Evolutionary conservation across 1,140 invertebrate species (phyloP).

Genomic region (Papilio helenus): DNA sequence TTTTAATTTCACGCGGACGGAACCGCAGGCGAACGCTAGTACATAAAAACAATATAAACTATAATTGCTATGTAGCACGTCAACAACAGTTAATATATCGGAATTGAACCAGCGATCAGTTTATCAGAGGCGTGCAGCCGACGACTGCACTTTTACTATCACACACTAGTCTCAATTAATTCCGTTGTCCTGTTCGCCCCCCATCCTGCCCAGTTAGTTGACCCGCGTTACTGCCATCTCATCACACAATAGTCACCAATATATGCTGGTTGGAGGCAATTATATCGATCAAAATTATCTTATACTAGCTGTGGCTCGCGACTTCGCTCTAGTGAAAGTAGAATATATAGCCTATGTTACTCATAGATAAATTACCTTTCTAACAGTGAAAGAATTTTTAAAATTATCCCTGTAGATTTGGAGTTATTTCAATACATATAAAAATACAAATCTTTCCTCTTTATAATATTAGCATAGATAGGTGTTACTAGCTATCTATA

Average conservation of each 20-base stretch:
- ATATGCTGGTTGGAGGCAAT: background rate
- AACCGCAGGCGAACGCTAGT: no score
- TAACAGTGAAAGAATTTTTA: no score
- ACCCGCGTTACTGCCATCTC: slow-evolving; percentile 38
- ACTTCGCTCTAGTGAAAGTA: background rate
- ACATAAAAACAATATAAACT: no score
- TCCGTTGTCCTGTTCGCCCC: slow-evolving; percentile 46
- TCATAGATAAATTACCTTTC: no score
- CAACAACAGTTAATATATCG: background rate
- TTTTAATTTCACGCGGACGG: no score
- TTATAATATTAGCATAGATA: no score
- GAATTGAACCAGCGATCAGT: background rate
- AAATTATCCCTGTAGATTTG: no score
- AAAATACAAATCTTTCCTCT: no score
- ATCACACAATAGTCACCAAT: background rate
- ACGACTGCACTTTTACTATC: slow-evolving; percentile 36
- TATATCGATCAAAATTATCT: background rate
- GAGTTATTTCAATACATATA: no score
- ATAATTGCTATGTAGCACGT: no score
- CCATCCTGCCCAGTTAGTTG: slow-evolving; percentile 56
- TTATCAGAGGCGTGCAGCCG: background rate
- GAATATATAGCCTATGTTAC: no score
- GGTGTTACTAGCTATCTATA: no score
- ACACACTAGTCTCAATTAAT: slow-evolving; percentile 51
- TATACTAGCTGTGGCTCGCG: background rate